Evolutionary conservation across 1,140 invertebrate species (phyloP).

Genomic region (Amphibalanus amphitrite): DNA sequence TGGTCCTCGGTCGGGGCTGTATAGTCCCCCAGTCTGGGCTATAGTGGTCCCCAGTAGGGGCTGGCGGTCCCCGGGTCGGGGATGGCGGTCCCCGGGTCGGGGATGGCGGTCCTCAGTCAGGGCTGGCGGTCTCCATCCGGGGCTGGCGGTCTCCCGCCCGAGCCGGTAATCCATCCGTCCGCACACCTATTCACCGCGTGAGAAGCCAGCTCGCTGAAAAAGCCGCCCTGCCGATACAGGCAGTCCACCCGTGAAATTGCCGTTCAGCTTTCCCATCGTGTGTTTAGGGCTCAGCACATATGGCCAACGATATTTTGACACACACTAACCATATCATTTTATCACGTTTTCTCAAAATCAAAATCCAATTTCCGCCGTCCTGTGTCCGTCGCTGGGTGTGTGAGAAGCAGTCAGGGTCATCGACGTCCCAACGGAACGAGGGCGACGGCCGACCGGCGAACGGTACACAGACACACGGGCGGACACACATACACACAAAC

Average conservation of each 20-base stretch:
- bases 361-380: neutral
- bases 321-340: slow-evolving; percentile 1
- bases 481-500: no score
- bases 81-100: no score
- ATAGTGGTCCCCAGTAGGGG: no score
- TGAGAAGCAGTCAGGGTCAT: neutral
- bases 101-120: no score
- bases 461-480: no score
- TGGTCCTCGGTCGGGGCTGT: no score
- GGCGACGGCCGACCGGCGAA: no score
- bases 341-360: neutral
- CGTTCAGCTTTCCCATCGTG: neutral
- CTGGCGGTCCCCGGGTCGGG: no score
- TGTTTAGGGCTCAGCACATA: neutral
- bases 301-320: neutral
- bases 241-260: neutral
- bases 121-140: no score
- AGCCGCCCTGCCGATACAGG: neutral
- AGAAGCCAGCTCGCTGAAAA: neutral
- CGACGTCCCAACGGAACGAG: neutral
- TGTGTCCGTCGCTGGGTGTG: neutral
- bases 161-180: neutral
- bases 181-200: neutral
- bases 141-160: no score
- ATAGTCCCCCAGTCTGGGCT: no score